Evolutionary conservation across 2,797 vertebrate genomes (phyloP).

Genomic region (Danionella dracula): DNA sequence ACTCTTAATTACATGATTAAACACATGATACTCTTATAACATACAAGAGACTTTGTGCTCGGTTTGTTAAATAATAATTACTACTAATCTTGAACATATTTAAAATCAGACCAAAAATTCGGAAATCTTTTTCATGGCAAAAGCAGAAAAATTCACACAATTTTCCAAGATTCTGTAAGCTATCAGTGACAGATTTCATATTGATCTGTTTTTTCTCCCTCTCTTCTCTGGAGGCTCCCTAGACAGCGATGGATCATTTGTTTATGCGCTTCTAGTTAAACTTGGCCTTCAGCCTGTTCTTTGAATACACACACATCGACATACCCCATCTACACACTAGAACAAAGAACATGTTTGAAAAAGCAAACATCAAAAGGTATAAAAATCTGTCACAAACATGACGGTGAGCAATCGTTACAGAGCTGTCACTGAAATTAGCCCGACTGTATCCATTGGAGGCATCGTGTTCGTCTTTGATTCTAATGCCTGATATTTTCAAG

Average conservation of each 20-base stretch:
- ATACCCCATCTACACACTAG: constrained; percentile 11
- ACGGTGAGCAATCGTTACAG: not conserved
- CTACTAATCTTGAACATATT: too few species aligned
- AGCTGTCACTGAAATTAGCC: constrained; percentile 25
- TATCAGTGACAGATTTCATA: constrained; percentile 10
- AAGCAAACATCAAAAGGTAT: constrained; percentile 34
- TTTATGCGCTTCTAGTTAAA: constrained; percentile 16
- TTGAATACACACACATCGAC: constrained; percentile 15
- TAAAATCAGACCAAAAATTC: not conserved
- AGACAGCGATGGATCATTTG: constrained; percentile 26
- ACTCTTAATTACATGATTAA: too few species aligned
- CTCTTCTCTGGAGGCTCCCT: constrained; percentile 9
- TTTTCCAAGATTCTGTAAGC: not conserved
- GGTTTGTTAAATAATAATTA: too few species aligned
- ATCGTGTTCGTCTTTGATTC: constrained; percentile 22
- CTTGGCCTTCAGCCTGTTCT: constrained; percentile 25
- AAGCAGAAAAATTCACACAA: not conserved
- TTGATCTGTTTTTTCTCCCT: constrained; percentile 9
- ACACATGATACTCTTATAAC: too few species aligned
- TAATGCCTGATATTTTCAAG: constrained; percentile 20
- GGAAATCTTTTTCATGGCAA: not conserved
- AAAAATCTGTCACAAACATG: constrained; percentile 25
- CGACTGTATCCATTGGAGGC: not conserved
- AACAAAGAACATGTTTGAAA: constrained; percentile 20
- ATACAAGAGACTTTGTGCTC: too few species aligned